Conservation (phyloP, 2,888 invertebrate genomes). For the Glyphotaelius pellucidus region DNA sequence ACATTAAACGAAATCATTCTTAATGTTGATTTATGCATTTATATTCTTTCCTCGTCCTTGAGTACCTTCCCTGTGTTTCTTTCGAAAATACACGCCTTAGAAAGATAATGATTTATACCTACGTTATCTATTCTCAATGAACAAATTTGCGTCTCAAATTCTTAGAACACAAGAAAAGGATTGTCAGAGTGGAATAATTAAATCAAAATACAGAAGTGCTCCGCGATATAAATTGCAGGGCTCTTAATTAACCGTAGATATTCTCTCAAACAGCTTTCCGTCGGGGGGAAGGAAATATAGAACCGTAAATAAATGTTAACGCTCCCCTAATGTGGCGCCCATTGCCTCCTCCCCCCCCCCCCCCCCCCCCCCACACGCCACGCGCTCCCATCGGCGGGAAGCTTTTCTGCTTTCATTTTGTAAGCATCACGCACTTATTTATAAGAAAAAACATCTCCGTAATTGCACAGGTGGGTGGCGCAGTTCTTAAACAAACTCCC, state of each 20-base stretch:
- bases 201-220: constrained; percentile 54
- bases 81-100: background rate
- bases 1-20: background rate
- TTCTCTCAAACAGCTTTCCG: constrained; percentile 66
- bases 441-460: constrained; percentile 54
- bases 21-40: background rate
- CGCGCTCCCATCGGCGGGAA: constrained; percentile 32
- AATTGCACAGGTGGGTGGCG: constrained; percentile 47
- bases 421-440: constrained; percentile 61
- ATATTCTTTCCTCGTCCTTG: background rate
- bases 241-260: constrained; percentile 66
- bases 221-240: constrained; percentile 54
- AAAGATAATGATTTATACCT: background rate
- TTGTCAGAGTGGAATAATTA: constrained; percentile 43
- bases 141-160: background rate
- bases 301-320: constrained; percentile 66
- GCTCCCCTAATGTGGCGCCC: constrained; percentile 61
- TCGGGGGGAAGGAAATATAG: constrained; percentile 61
- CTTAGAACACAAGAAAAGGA: background rate
- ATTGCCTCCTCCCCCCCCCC: constrained; percentile 43
- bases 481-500: background rate
- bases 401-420: constrained; percentile 60
- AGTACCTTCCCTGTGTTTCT: background rate
- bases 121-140: background rate
- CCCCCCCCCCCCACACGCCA: constrained; percentile 36